Evolutionary conservation across 2,888 invertebrate genomes (phyloP), one percentile per base, ranked within the genome.

Genomic region (Nomada flava): DNA sequence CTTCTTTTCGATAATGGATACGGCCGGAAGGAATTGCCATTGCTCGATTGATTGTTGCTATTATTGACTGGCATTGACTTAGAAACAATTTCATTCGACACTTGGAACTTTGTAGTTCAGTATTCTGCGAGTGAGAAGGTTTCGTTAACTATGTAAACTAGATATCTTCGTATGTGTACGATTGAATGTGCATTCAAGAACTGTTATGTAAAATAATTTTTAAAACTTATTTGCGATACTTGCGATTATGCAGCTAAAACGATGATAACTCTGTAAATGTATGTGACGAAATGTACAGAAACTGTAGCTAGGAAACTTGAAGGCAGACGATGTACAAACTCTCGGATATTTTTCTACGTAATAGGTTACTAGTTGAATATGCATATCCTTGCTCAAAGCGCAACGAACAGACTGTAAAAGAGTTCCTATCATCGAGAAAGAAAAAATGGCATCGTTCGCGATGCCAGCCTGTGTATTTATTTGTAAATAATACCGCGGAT

Each of bases 321-420:
- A 77, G n/a, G 60, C 53, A 23, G 57, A 47, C 65, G 63, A 57
- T 86, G 88, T 87, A 86, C 83, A 88, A 65, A 83, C 47, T 70
- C 71, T 82, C 85, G 77, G 80, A 87, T 89, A 90, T 87, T 90
- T 90, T 91, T 90, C 60, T 89, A 89, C 77, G 79, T 86, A 81
- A 82, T 77, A 64, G 84, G 62, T 69, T 87, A 79, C 36, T 65
- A 63, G 20, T 23, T 72, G 73, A 73, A 79, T 23, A 76, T 78
- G 26, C 29, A 60, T 76, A 74, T 85, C 77, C 81, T 90, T 91
- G 89, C 90, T 91, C 90, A 91, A 91, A 82, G 77, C 84, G 90
- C 87, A 93, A 93, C 92, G 88, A 91, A 93, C 91, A 93, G 93
- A 93, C 93, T 93, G 93, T 92, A 91, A 89, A 88, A 93, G 91